Percentiles rank a stretch among this genome's conserved stretches.
Evolutionary conservation across 2,113 vertebrate species (phyloP).

Genomic region (Labrus mixtus): DNA sequence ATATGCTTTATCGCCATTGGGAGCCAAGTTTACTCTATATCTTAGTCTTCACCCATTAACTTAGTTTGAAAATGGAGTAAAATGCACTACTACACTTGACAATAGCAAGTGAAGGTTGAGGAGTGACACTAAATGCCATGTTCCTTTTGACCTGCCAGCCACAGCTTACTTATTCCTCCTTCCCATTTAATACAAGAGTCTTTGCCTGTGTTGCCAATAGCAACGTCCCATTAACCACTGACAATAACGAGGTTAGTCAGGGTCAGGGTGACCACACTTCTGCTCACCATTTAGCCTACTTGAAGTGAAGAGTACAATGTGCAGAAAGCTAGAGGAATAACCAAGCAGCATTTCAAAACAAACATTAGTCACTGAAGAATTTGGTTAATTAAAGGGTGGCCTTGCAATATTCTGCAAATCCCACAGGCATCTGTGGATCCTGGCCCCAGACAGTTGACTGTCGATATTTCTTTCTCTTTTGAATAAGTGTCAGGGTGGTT

Average conservation of each 20-base stretch:
- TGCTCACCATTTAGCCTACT: constrained; percentile 54
- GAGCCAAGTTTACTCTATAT: constrained; percentile 23
- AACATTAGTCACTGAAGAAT: constrained; percentile 51
- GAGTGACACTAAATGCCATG: constrained; percentile 8
- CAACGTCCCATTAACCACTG: constrained; percentile 75
- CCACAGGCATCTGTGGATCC: constrained; percentile 14
- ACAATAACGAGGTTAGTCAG: constrained; percentile 58
- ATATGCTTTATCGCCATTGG: constrained; percentile 34
- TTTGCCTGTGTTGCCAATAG: constrained; percentile 73
- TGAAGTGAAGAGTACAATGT: constrained; percentile 32
- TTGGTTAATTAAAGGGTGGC: constrained; percentile 64
- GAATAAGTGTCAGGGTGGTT: constrained; percentile 33
- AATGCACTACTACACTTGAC: constrained; percentile 47
- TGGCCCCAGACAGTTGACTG: constrained; percentile 16
- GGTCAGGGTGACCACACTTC: constrained; percentile 49
- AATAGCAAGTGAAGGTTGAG: constrained; percentile 12
- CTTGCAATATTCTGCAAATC: constrained; percentile 21
- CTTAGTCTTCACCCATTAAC: constrained; percentile 24
- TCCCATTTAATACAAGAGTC: constrained; percentile 9
- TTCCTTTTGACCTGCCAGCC: constrained; percentile 5
- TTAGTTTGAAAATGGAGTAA: constrained; percentile 31
- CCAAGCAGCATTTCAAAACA: constrained; percentile 56
- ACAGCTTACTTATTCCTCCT: not conserved
- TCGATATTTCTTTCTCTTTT: constrained; percentile 9
- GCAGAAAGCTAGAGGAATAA: constrained; percentile 16